Evolutionary conservation across 2,113 vertebrate genomes (phyloP), one percentile per base, ranked within the genome.

Genomic region (Gymnogyps californianus): DNA sequence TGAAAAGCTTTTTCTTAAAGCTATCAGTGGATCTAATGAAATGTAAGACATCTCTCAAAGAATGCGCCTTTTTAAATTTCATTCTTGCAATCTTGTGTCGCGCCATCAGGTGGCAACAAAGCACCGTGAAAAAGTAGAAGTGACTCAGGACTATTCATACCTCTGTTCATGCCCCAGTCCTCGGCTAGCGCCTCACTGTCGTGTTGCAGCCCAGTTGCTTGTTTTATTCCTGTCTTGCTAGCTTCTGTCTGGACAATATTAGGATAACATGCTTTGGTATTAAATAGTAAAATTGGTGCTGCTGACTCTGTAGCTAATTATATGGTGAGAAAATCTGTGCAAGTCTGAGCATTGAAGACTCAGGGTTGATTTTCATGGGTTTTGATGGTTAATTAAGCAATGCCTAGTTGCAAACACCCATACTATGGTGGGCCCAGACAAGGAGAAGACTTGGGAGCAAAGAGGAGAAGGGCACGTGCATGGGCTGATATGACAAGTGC

Each of bases 21-120:
- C 17, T 71, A 7, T 80, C 32, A 0, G 20, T 25, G 38, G 11
- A n/a, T 59, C 44, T 31, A 65, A 76, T 31, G 66, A 76, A 59
- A 88, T 6, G 3, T 4, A 42, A 59, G 44, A 28, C 36, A 28
- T 6, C 12, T 40, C 34, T 70, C 26, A 8, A 13, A 47, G 18
- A 38, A 31, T 2, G 18, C 13, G 10, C 24, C 18, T 74, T 52
- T 72, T 36, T 0, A 31, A 34, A 14, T 25, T 26, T 18, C 32
- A 4, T 69, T 47, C 84, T 40, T 85, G 94, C 91, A 87, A 1
- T n/a, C 62, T 57, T 49, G 13, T 46, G 9, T 11, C 54, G 24
- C 46, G 28, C 93, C 96, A 65, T 44, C 14, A 15, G 95, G 82
- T 87, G 95, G 93, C 95, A 96, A 87, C 84, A 85, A 36, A 79